phyloP scores from a whole-genome alignment of 2,888 invertebrate species.

The Trissoscelio sp. region DNA sequence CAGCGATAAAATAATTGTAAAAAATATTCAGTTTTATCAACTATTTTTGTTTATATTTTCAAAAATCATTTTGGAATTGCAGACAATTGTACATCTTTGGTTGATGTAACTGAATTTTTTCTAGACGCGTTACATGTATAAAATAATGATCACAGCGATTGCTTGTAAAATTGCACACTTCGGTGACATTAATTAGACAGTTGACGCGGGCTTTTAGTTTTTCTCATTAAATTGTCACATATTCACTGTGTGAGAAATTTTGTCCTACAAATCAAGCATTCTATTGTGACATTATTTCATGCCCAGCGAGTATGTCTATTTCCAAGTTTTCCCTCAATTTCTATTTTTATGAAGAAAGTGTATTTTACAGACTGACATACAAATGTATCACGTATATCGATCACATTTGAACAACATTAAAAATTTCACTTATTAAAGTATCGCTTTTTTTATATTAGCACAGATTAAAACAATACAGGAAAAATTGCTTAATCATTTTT shows the following conservation, averaged over 20 bases:
- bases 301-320: slow-evolving; percentile 32
- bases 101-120: background rate
- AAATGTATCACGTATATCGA: background rate
- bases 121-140: background rate
- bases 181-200: background rate
- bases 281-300: slow-evolving; percentile 29
- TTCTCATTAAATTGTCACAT: slow-evolving; percentile 6
- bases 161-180: slow-evolving; percentile 1
- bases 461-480: no score
- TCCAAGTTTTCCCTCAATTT: slow-evolving; percentile 4
- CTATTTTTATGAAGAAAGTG: slow-evolving; percentile 39
- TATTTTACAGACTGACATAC: background rate
- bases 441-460: no score
- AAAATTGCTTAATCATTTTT: no score
- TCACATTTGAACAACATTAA: no score
- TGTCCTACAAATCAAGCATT: slow-evolving; percentile 35
- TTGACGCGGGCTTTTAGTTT: background rate
- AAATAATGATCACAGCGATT: slow-evolving; percentile 7
- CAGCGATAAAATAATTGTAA: no score
- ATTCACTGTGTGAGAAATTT: slow-evolving; percentile 17
- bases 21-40: no score
- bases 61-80: no score
- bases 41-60: no score
- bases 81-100: no score
- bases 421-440: no score